Base-by-base conservation (phyloP, 2,113 vertebrate species). In the Oncorhynchus mykiss region DNA sequence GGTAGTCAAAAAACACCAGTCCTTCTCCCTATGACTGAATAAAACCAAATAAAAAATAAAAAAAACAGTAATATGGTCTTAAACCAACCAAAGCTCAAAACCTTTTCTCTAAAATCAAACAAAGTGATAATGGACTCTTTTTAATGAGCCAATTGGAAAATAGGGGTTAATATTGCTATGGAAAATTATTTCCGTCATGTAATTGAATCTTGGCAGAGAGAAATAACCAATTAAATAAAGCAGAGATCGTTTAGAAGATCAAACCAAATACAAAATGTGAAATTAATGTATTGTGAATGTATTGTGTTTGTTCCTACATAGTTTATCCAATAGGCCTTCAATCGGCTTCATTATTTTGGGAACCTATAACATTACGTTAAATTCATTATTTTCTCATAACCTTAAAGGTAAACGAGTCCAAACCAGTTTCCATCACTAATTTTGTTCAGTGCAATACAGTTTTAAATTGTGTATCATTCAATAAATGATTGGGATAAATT, bases 381-480 rank as follows among this genome's bases (percentile, higher is more conserved):
- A 57, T 57, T 5, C 5, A 57, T 57, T 60, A 22, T n/a, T n/a
- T 60, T 60, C 59, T 60, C 20, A 18, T 59, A n/a, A 18, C 16
- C 13, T 20, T 13, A 59, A 20, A 13, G 8, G 68, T 48, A 11
- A 18, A 24, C 1, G 3, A 45, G 60, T 71, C 8, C 18, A 16
- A 49, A 29, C 22, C 22, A 2, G 25, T 34, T 67, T 66, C 25
- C 22, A 22, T 51, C 68, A 16, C 51, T 54, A 18, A 5, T 34
- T 51, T 25, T 22, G 59, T 22, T 22, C 59, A 54, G 59, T 62
- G 31, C 39, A 49, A 75, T 59, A 67, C 80, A 72, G 69, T 71
- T 79, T 74, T 65, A 67, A 57, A 60, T 51, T 54, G 12, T 62
- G 59, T 22, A 62, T 62, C 59, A n/a, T 62, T 22, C 8, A 3